A percentile compares a stretch with the other conserved stretches of the same genome.
These are phyloP conservation scores for Meteorus sp. DNA, from an alignment of 1,140 invertebrate species.

Conservation along the genomic window DNA sequence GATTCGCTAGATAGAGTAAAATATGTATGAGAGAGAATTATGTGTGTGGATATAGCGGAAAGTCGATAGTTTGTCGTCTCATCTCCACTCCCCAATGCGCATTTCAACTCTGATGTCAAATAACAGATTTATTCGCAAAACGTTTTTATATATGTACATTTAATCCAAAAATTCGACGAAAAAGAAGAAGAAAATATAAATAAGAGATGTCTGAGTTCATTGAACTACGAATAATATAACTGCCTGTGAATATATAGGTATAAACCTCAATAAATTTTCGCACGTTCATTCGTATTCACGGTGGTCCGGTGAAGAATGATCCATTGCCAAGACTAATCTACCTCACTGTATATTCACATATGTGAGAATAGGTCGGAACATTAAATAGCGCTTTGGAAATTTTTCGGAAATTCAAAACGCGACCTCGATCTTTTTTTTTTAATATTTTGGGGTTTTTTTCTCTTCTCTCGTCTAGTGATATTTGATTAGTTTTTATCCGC, in stretches of 20 bases:
- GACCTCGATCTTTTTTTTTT: too few relatives aligned
- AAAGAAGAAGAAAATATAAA: too few relatives aligned
- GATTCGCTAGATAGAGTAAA: too few relatives aligned
- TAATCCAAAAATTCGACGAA: neutral
- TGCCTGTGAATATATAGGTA: too few relatives aligned
- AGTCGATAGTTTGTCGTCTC: neutral
- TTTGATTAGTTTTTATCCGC: too few relatives aligned
- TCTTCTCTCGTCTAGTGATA: neutral
- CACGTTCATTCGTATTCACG: slow-evolving; percentile 7
- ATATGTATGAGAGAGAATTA: neutral
- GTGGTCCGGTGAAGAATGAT: neutral
- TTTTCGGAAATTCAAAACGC: too few relatives aligned
- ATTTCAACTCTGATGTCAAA: too few relatives aligned
- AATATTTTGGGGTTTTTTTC: too few relatives aligned
- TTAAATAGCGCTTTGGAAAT: too few relatives aligned
- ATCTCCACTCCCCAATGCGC: slow-evolving; percentile 1
- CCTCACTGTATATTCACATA: neutral
- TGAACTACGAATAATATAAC: neutral
- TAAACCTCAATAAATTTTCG: neutral
- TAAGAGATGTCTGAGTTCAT: neutral
- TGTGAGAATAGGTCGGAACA: neutral
- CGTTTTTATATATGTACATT: neutral
- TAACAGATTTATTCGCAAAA: neutral
- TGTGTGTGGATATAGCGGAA: neutral
- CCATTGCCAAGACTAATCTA: neutral